These are phyloP conservation scores for Perognathus longimembris DNA, from an alignment of 2,113 vertebrate genomes.

Conservation along the genomic window DNA sequence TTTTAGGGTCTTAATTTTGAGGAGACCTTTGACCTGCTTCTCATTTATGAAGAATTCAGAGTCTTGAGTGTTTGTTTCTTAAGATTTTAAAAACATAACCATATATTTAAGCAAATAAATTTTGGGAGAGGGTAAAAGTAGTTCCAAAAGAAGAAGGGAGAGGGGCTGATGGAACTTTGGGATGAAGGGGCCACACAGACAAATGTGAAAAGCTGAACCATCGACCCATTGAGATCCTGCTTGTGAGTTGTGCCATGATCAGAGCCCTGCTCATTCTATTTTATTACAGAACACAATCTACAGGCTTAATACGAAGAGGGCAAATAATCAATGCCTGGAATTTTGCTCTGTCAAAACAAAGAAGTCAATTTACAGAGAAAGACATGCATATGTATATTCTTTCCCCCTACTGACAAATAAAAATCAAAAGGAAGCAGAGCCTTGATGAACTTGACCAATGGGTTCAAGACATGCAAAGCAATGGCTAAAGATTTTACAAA, in stretches of 20 bases:
- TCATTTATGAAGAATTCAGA: conserved; percentile 39
- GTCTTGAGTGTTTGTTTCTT: not conserved
- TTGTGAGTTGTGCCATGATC: conserved; percentile 12
- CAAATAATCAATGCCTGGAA: conserved; percentile 76
- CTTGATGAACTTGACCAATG: conserved; percentile 65
- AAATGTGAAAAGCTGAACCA: not conserved
- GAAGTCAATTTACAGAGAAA: conserved; percentile 74
- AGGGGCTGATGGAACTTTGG: conserved; percentile 30
- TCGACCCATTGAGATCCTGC: not conserved
- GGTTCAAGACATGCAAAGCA: conserved; percentile 66
- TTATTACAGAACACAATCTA: conserved; percentile 67
- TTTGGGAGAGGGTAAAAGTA: conserved; percentile 13
- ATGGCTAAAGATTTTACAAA: conserved; percentile 77
- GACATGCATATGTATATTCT: not conserved
- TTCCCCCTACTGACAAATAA: not conserved
- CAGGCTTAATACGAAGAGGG: conserved; percentile 64
- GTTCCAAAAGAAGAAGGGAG: not conserved
- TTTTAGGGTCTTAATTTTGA: conserved; percentile 70
- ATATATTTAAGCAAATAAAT: not conserved
- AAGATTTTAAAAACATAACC: not conserved
- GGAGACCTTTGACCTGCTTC: conserved; percentile 42
- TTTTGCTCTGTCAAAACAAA: conserved; percentile 74
- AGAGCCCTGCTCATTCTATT: conserved; percentile 31
- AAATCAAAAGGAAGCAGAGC: conserved; percentile 73
- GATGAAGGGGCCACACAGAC: not conserved